A percentile compares a stretch with the other conserved stretches of the same genome.
These are phyloP conservation scores for Drosophila kurseongensis DNA, from an alignment of 1,140 invertebrate species.

Conservation along the genomic window DNA sequence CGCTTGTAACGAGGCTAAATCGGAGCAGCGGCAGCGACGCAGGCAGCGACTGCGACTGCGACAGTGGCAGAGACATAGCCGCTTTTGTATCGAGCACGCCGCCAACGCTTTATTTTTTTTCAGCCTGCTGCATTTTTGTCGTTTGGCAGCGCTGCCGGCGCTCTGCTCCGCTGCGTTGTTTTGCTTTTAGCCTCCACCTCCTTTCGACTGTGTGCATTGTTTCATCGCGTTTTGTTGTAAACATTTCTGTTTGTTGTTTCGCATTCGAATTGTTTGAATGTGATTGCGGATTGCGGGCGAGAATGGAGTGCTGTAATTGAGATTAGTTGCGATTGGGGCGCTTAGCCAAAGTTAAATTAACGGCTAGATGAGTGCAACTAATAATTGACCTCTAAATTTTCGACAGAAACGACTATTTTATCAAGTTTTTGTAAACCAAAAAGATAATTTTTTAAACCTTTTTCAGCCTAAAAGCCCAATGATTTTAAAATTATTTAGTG, in stretches of 20 bases:
- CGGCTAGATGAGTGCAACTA: slow-evolving; percentile 16
- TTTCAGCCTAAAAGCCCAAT: no score
- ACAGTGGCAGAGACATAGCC: not conserved
- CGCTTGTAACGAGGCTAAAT: slow-evolving; percentile 79
- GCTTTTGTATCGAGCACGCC: slow-evolving; percentile 6
- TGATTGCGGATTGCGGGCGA: slow-evolving; percentile 31
- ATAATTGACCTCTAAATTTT: slow-evolving; percentile 17
- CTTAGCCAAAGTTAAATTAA: slow-evolving; percentile 11
- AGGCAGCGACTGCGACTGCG: not conserved
- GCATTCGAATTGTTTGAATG: slow-evolving; percentile 57
- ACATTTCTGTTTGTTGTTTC: slow-evolving; percentile 55
- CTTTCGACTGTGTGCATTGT: slow-evolving; percentile 75
- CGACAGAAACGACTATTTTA: not conserved
- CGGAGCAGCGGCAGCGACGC: slow-evolving; percentile 30
- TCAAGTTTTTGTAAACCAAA: no score
- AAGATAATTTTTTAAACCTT: no score
- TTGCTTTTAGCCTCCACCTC: slow-evolving; percentile 81
- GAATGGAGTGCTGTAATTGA: slow-evolving; percentile 41
- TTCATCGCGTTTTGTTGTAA: slow-evolving; percentile 67
- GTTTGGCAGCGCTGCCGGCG: slow-evolving; percentile 28
- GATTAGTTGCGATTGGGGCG: slow-evolving; percentile 26
- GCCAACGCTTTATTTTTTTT: slow-evolving; percentile 40
- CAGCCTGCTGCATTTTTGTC: slow-evolving; percentile 67
- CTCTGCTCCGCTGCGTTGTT: slow-evolving; percentile 48
- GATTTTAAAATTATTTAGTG: no score